phyloP scores from a whole-genome alignment of 2,113 vertebrate species.

The Odontesthes bonariensis region DNA sequence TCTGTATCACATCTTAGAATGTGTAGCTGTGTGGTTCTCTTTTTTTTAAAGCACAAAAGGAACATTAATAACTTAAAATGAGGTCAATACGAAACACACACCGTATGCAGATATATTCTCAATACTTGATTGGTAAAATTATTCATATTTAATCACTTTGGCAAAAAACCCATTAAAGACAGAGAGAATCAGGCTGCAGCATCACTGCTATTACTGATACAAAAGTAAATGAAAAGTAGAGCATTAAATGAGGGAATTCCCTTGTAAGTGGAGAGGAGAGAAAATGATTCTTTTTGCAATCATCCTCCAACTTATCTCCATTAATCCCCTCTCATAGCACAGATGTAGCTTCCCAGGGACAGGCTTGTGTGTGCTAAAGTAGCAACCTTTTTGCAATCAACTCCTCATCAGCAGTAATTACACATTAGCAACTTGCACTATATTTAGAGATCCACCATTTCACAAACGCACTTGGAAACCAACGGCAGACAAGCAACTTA shows the following conservation, averaged over 20 bases:
- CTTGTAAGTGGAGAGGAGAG: constrained; percentile 29
- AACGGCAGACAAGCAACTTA: constrained; percentile 53
- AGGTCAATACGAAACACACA: not conserved
- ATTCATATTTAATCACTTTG: no score
- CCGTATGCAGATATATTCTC: not conserved
- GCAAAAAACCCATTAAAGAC: not conserved
- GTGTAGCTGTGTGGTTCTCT: not conserved
- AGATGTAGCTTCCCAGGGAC: constrained; percentile 55
- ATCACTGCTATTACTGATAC: constrained; percentile 16
- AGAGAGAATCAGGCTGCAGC: constrained; percentile 2
- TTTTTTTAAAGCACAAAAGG: constrained; percentile 11
- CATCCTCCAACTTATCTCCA: constrained; percentile 72
- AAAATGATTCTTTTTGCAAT: constrained; percentile 73
- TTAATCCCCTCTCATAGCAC: constrained; percentile 62
- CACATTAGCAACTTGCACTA: constrained; percentile 73
- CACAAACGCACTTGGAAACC: constrained; percentile 53
- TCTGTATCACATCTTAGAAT: not conserved
- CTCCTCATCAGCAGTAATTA: constrained; percentile 82
- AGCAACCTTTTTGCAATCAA: constrained; percentile 78
- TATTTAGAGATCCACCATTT: constrained; percentile 76
- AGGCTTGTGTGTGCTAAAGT: constrained; percentile 58
- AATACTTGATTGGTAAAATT: not conserved
- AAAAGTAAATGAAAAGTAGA: constrained; percentile 13
- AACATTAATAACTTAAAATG: not conserved
- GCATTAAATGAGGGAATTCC: constrained; percentile 63